phyloP scores from a whole-genome alignment of 2,113 vertebrate species.

The Pseudorectes ferrugineus region DNA sequence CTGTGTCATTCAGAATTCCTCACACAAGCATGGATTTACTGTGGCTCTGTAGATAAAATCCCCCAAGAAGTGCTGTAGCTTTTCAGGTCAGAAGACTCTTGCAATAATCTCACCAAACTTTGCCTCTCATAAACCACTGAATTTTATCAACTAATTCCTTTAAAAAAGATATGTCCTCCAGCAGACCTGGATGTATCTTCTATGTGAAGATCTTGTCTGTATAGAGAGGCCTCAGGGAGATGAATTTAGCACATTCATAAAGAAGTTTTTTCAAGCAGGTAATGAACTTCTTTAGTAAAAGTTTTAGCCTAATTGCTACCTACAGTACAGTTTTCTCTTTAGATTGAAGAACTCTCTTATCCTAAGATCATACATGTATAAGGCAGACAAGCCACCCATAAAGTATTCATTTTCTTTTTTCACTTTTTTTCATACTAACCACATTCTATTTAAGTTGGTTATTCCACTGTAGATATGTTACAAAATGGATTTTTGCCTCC shows the following conservation, averaged over 20 bases:
- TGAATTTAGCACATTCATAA: not conserved
- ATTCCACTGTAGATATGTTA: not conserved
- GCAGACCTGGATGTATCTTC: not conserved
- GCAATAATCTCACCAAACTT: not conserved
- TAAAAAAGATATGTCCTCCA: not conserved
- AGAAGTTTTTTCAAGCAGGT: not conserved
- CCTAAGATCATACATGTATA: not conserved
- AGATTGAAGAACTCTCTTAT: not conserved
- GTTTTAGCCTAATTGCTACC: not conserved
- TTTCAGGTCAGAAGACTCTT: not conserved
- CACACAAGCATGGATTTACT: not conserved
- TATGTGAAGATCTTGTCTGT: not conserved
- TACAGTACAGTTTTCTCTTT: not conserved
- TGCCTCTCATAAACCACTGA: not conserved
- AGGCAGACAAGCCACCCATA: not conserved
- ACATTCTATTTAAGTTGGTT: not conserved
- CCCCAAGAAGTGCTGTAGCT: not conserved
- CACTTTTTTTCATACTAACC: not conserved
- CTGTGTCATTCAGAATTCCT: not conserved
- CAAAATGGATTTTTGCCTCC: not conserved
- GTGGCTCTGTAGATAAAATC: not conserved
- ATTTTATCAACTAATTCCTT: not conserved
- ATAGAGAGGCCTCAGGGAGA: not conserved
- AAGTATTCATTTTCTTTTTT: not conserved
- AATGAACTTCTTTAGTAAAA: not conserved